phyloP scores from a whole-genome alignment of 2,797 vertebrate species.

The Lepus oiostolus region DNA sequence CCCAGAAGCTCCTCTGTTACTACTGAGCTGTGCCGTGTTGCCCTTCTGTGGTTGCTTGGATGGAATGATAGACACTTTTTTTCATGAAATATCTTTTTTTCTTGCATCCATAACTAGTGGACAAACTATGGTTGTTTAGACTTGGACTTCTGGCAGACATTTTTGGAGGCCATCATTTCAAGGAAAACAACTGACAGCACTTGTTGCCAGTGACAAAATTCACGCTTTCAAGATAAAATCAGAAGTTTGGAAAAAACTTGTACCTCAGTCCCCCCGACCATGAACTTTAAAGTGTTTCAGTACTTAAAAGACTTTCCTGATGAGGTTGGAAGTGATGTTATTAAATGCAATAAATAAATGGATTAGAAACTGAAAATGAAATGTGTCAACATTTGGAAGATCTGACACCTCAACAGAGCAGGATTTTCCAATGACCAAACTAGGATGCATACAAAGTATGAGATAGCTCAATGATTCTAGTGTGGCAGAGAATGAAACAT shows the following conservation, averaged over 20 bases:
- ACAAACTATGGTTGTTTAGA: not conserved
- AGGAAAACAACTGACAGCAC: constrained; percentile 2
- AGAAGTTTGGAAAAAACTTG: not conserved
- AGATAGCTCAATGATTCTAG: not conserved
- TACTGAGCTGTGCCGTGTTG: not conserved
- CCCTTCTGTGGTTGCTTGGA: not conserved
- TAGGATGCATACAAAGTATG: not conserved
- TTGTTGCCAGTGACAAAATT: constrained; percentile 25
- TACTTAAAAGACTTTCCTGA: not conserved
- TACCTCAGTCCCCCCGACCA: not conserved
- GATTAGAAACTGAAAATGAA: too few species aligned
- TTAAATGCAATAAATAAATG: not conserved
- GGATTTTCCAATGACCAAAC: not conserved
- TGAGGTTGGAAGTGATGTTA: not conserved
- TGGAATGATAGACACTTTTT: not conserved
- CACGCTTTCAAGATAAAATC: not conserved
- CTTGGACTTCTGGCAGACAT: not conserved
- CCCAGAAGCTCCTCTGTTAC: not conserved
- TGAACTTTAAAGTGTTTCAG: not conserved
- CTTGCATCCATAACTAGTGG: not conserved
- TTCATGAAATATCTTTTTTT: not conserved
- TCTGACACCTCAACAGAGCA: not conserved
- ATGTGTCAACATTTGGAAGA: too few species aligned
- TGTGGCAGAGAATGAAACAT: not conserved
- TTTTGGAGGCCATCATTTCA: not conserved